Percentiles rank a stretch among this genome's conserved stretches.
These are phyloP conservation scores for Synanthedon vespiformis DNA, from an alignment of 2,888 invertebrate species.

Conservation along the genomic window DNA sequence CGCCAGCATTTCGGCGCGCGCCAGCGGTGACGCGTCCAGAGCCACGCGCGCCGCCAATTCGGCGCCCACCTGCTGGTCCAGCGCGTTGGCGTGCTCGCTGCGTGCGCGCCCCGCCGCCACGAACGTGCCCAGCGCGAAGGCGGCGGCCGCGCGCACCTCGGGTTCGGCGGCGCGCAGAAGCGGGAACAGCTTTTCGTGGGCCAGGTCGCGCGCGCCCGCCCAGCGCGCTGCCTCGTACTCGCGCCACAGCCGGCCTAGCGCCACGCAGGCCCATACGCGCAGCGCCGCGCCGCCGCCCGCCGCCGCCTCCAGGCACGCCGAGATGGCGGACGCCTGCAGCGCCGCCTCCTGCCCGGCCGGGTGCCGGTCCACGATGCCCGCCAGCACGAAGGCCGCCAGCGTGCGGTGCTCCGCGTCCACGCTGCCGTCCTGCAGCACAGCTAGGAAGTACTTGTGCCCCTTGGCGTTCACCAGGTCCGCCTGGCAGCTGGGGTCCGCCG, in stretches of 20 bases:
- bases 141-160: slow-evolving; percentile 93
- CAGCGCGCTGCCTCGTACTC: slow-evolving; percentile 90
- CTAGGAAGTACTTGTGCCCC: slow-evolving; percentile 94
- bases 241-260: slow-evolving; percentile 91
- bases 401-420: slow-evolving; percentile 91
- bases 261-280: slow-evolving; percentile 91
- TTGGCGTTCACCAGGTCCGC: slow-evolving; percentile 93
- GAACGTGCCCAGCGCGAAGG: slow-evolving; percentile 95
- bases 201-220: slow-evolving; percentile 95
- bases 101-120: slow-evolving; percentile 87
- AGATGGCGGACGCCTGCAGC: slow-evolving; percentile 84
- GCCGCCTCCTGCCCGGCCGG: slow-evolving; percentile 91
- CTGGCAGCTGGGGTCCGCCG: slow-evolving; percentile 96
- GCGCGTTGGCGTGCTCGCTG: slow-evolving; percentile 92
- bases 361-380: slow-evolving; percentile 92
- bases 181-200: slow-evolving; percentile 93
- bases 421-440: slow-evolving; percentile 87
- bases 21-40: slow-evolving; percentile 88
- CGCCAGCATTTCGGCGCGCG: slow-evolving; percentile 87
- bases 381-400: slow-evolving; percentile 93
- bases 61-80: slow-evolving; percentile 93
- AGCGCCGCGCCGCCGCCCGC: slow-evolving; percentile 76
- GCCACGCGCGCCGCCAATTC: slow-evolving; percentile 82
- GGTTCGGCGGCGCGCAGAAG: slow-evolving; percentile 85
- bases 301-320: slow-evolving; percentile 90